phyloP scores from a whole-genome alignment of 2,888 invertebrate species.

The Tenthredo scrophulariae region DNA sequence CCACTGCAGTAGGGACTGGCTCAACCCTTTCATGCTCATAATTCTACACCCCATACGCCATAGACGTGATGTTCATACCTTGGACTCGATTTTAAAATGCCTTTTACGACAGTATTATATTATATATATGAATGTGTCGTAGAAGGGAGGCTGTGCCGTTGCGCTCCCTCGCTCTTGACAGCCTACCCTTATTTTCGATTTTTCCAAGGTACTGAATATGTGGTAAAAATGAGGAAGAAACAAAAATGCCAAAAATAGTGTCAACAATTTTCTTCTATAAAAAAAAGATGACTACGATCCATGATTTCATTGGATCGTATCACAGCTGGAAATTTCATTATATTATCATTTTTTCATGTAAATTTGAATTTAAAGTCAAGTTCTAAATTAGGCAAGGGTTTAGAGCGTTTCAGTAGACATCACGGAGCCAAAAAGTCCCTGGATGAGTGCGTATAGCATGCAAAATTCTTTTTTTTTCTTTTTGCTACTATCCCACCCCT shows the following conservation, averaged over 20 bases:
- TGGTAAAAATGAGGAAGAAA: neutral
- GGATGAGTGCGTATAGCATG: neutral
- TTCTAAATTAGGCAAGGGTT: neutral
- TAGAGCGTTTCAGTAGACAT: neutral
- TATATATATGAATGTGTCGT: neutral
- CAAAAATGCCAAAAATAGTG: neutral
- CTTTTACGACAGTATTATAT: neutral
- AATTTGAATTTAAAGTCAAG: neutral
- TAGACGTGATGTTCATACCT: neutral
- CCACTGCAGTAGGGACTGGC: neutral
- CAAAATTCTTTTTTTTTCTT: neutral
- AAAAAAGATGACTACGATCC: no score
- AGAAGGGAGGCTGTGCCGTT: neutral
- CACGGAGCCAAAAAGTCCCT: neutral
- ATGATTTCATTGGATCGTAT: neutral
- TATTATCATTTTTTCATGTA: no score
- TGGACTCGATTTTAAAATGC: neutral
- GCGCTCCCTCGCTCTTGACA: neutral
- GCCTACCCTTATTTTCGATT: neutral
- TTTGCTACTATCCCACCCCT: constrained; percentile 15
- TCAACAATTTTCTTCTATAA: no score
- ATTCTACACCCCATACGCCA: constrained; percentile 9
- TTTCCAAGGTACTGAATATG: neutral
- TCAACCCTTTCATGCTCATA: constrained; percentile 4
- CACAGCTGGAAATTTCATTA: neutral